Percentiles rank a stretch among this genome's conserved stretches.
Evolutionary conservation across 1,140 invertebrate genomes (phyloP).

Genomic region (Drosophila grimshawi): DNA sequence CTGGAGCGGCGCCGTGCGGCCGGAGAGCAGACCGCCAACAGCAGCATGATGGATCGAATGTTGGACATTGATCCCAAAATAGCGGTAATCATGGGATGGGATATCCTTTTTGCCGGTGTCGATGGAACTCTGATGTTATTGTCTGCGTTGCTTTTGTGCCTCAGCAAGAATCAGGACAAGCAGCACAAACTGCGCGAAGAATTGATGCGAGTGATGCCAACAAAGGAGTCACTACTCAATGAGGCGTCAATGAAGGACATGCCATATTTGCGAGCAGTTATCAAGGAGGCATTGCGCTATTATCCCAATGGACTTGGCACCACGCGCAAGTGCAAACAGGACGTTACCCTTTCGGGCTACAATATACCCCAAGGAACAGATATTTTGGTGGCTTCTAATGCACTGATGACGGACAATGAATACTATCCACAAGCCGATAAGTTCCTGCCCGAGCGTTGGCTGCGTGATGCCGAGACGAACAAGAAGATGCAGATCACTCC

Average conservation of each 20-base stretch:
- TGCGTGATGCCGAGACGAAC: constrained; percentile 84
- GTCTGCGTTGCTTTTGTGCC: constrained; percentile 49
- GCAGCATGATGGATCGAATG: constrained; percentile 87
- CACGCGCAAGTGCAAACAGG: constrained; percentile 89
- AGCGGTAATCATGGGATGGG: constrained; percentile 88
- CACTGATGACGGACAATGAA: constrained; percentile 47
- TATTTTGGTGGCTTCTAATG: constrained; percentile 39
- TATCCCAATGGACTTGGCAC: constrained; percentile 94
- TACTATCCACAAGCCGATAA: constrained; percentile 88
- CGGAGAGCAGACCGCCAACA: constrained; percentile 32
- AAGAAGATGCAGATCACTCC: constrained; percentile 53
- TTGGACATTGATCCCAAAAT: constrained; percentile 86
- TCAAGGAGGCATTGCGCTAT: constrained; percentile 89
- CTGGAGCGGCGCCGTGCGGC: constrained; percentile 34
- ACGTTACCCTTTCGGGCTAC: constrained; percentile 91
- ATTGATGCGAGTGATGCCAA: constrained; percentile 76
- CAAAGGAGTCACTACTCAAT: constrained; percentile 78
- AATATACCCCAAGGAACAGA: constrained; percentile 90
- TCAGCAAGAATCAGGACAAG: constrained; percentile 85
- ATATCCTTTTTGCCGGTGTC: constrained; percentile 90
- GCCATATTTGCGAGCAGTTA: constrained; percentile 86
- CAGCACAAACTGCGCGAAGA: constrained; percentile 86
- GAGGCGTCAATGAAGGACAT: constrained; percentile 76
- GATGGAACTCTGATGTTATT: constrained; percentile 85
- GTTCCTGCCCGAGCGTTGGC: constrained; percentile 92